Evolutionary conservation across 2,797 vertebrate species (phyloP).

Genomic region (Falco peregrinus): DNA sequence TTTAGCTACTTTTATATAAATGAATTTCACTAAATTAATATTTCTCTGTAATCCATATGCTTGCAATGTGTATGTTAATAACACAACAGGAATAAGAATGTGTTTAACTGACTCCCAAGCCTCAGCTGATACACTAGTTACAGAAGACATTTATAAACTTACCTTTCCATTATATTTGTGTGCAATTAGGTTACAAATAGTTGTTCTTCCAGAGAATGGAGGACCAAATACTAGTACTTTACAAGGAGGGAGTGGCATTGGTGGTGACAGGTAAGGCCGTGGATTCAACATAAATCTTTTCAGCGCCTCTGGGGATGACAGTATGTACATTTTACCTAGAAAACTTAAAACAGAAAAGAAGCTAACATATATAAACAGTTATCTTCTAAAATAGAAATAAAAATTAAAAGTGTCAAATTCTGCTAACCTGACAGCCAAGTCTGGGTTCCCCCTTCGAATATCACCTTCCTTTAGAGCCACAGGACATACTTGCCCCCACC

Average conservation of each 20-base stretch:
- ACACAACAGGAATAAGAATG: neutral
- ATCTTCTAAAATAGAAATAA: neutral
- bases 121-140: neutral
- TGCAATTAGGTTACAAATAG: conserved; percentile 83
- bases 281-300: conserved; percentile 86
- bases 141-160: neutral
- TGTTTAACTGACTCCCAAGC: neutral
- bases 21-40: neutral
- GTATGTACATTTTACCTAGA: conserved; percentile 90
- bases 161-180: conserved; percentile 82
- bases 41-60: neutral
- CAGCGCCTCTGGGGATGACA: conserved; percentile 85
- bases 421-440: conserved; percentile 87
- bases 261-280: conserved; percentile 86
- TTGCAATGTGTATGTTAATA: neutral
- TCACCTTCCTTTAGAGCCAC: conserved; percentile 88
- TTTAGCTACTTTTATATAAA: neutral
- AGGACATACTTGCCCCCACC: conserved; percentile 88
- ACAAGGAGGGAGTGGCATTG: conserved; percentile 88
- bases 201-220: conserved; percentile 85
- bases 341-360: conserved; percentile 80
- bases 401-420: neutral
- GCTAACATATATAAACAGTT: neutral
- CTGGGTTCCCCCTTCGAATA: conserved; percentile 78
- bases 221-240: conserved; percentile 87